A percentile compares a stretch with the other conserved stretches of the same genome.
Evolutionary conservation across 1,140 invertebrate species (phyloP).

Genomic region (Idris sp.): DNA sequence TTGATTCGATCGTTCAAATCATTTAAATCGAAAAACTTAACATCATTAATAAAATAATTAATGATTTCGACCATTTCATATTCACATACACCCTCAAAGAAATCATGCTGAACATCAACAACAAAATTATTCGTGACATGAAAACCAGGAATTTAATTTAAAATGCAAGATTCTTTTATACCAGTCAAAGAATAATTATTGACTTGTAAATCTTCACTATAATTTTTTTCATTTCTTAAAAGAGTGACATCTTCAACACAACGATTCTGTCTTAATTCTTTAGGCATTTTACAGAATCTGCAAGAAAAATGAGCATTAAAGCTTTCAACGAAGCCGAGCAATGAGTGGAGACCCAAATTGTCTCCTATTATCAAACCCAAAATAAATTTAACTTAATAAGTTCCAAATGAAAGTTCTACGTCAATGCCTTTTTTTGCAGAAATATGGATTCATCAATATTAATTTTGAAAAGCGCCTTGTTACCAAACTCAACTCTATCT

Average conservation of each 20-base stretch:
- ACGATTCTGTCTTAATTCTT: not conserved
- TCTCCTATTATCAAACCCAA: conserved; percentile 15
- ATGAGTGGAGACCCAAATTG: conserved; percentile 1
- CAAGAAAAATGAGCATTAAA: conserved; percentile 15
- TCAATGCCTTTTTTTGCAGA: conserved; percentile 24
- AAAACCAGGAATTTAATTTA: too few species aligned
- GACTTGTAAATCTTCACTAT: not conserved
- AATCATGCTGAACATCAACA: too few species aligned
- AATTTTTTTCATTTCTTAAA: conserved; percentile 4
- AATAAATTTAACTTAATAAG: conserved; percentile 8
- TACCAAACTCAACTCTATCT: conserved; percentile 15
- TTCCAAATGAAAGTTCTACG: not conserved
- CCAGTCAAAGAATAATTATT: not conserved
- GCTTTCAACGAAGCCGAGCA: conserved; percentile 14
- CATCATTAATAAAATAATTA: conserved; percentile 21
- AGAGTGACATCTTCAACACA: not conserved
- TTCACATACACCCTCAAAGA: too few species aligned
- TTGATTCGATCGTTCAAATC: conserved; percentile 7
- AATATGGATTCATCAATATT: conserved; percentile 19
- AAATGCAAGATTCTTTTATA: too few species aligned
- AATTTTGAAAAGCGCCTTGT: conserved; percentile 13
- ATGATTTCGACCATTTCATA: conserved; percentile 22
- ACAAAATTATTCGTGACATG: too few species aligned
- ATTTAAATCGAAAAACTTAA: conserved; percentile 1
- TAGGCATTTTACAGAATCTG: conserved; percentile 18